Percentiles rank a stretch among this genome's conserved stretches.
phyloP scores from a whole-genome alignment of 2,888 invertebrate genomes.

The Drosophila limbata region DNA sequence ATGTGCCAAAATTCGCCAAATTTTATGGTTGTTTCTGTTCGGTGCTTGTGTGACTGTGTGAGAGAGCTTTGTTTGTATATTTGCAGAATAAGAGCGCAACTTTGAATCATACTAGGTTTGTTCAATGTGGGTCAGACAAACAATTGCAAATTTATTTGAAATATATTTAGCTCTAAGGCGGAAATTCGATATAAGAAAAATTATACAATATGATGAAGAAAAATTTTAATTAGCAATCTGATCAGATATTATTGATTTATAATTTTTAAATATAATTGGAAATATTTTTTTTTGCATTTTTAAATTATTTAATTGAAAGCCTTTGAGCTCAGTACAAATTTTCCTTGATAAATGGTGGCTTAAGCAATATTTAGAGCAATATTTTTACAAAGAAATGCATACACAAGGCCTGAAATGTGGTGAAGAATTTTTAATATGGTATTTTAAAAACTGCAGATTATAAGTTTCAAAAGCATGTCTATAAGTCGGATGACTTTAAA shows the following conservation, averaged over 20 bases:
- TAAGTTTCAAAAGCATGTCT: neutral
- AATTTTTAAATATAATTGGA: neutral
- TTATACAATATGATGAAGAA: neutral
- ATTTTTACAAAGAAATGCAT: too few species aligned
- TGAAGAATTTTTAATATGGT: neutral
- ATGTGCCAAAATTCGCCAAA: conserved; percentile 53
- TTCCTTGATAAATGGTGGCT: too few species aligned
- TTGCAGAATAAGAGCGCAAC: conserved; percentile 62
- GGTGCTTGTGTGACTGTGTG: conserved; percentile 3
- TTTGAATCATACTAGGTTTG: conserved; percentile 30
- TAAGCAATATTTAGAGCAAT: too few species aligned
- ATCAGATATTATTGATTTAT: neutral
- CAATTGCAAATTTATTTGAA: conserved; percentile 24
- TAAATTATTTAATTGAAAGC: neutral
- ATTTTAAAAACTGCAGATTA: neutral
- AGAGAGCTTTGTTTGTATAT: conserved; percentile 50
- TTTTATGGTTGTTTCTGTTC: conserved; percentile 24
- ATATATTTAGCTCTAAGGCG: conserved; percentile 12
- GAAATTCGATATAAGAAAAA: conserved; percentile 8
- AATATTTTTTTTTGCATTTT: neutral
- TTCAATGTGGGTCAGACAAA: conserved; percentile 64
- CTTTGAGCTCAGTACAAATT: too few species aligned
- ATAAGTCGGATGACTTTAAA: neutral
- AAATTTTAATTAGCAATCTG: conserved; percentile 26
- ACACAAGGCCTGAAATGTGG: too few species aligned